Base-by-base conservation (phyloP, 2,888 invertebrate species). In the Allacma fusca region DNA sequence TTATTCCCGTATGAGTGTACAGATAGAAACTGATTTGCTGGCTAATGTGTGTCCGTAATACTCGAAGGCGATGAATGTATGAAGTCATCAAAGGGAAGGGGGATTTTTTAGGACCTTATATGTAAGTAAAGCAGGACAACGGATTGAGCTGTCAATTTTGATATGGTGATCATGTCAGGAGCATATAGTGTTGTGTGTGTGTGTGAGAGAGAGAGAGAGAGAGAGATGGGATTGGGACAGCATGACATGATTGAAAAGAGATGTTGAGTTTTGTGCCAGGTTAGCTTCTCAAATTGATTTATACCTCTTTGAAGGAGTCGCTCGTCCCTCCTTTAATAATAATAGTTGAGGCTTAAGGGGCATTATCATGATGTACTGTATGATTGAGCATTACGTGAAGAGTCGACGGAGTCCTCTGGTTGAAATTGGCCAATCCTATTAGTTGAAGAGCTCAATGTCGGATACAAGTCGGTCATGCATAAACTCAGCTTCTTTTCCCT, bases 281-380 rank as follows among this genome's bases (percentile, higher is more conserved):
- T 50, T 70, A 50, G 70, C 50, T 70, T 70, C 40, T 70, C 70
- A 40, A 70, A 50, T 71, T 71, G 71, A 71, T 71, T 50, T 71
- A 71, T 71, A 65, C 28, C 16, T 26, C 28, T 65, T 62, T 65
- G 65, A 65, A 26, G 5, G n/a, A 62, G 57, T 57, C 34, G 4
- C 34, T 62, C 21, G 28, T 65, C 9, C n/a, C 28, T 28, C 26
- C 28, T 28, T 26, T 13, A 19, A 16, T 50, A 50, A 50, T 50
- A 50, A 50, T 50, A 50, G 50, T 2, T 16, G 50, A 2, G 5
- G 19, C 34, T 34, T 34, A 34, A 50, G 50, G 50, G 16, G n/a
- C 50, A 12, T 50, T 50, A 50, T 50, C 50, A n/a, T 13, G 9
- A n/a, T 19, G 16, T 1, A 50, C 19, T 50, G 50, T 50, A 5